Percentiles rank a stretch among this genome's conserved stretches.
These are phyloP conservation scores for Protobothrops flavoviridis DNA, from an alignment of 2,113 vertebrate genomes.

Conservation along the genomic window DNA sequence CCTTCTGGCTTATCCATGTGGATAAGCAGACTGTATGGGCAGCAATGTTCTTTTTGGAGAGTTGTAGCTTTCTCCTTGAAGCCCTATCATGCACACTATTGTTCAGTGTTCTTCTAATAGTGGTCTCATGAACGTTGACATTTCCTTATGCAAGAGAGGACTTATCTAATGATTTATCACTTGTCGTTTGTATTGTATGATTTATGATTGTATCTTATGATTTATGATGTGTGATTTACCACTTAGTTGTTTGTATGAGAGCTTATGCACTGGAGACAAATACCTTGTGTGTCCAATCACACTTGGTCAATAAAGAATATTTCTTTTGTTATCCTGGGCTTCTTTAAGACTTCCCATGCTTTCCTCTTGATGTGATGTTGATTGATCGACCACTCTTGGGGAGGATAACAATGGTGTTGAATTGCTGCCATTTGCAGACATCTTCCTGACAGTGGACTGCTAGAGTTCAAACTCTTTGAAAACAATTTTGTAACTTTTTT, in stretches of 20 bases:
- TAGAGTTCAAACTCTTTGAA: not conserved
- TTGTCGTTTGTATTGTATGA: too few species aligned
- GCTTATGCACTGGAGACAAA: too few species aligned
- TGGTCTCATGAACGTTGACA: not conserved
- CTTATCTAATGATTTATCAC: too few species aligned
- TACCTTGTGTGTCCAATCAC: too few species aligned
- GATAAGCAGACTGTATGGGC: not conserved
- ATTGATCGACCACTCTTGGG: not conserved
- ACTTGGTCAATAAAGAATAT: too few species aligned
- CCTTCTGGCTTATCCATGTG: not conserved
- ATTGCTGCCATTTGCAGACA: not conserved
- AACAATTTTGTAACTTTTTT: not conserved
- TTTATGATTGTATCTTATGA: too few species aligned
- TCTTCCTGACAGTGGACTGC: not conserved
- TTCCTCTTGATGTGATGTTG: not conserved
- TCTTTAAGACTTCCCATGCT: too few species aligned
- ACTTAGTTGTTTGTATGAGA: too few species aligned
- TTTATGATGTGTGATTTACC: too few species aligned
- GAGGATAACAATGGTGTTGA: not conserved
- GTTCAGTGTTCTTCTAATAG: not conserved
- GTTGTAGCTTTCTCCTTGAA: not conserved
- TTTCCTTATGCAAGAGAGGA: not conserved
- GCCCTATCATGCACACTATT: not conserved
- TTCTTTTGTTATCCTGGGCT: not conserved
- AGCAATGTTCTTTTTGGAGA: not conserved